Percentiles rank a stretch among this genome's conserved stretches.
Evolutionary conservation across 2,797 vertebrate genomes (phyloP).

Genomic region (Rallus crepitans): DNA sequence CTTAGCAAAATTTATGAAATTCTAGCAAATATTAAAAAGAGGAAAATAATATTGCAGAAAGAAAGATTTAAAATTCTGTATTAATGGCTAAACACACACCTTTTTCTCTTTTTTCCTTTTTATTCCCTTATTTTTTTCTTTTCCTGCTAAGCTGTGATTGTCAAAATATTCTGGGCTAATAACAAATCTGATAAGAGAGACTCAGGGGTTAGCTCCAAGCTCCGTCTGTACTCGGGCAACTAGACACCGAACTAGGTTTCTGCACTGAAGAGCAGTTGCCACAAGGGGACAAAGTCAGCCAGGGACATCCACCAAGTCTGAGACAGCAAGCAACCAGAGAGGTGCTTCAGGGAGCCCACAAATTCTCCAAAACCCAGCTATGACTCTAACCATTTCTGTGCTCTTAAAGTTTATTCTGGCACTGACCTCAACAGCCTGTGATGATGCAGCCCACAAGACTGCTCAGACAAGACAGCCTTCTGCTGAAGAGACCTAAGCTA

Average conservation of each 20-base stretch:
- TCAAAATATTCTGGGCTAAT: background rate
- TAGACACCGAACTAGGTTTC: background rate
- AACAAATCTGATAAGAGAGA: background rate
- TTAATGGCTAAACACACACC: background rate
- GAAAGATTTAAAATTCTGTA: background rate
- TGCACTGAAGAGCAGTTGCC: background rate
- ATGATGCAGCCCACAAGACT: background rate
- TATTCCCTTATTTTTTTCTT: background rate
- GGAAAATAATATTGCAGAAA: background rate
- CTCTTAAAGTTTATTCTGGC: background rate
- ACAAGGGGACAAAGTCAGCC: background rate
- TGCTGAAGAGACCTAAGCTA: background rate
- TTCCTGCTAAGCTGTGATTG: background rate
- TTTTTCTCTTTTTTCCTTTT: background rate
- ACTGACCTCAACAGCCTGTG: background rate
- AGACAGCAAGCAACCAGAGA: background rate
- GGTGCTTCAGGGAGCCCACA: background rate
- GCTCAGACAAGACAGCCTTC: background rate
- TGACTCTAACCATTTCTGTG: background rate
- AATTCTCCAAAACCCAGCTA: background rate
- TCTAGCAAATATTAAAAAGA: background rate
- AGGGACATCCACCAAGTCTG: background rate
- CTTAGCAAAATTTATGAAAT: background rate
- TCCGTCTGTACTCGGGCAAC: background rate
- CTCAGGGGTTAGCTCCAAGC: background rate